Evolutionary conservation across 2,888 invertebrate species (phyloP), one percentile per base, ranked within the genome.

Genomic region (Drosophila kambysellisi): DNA sequence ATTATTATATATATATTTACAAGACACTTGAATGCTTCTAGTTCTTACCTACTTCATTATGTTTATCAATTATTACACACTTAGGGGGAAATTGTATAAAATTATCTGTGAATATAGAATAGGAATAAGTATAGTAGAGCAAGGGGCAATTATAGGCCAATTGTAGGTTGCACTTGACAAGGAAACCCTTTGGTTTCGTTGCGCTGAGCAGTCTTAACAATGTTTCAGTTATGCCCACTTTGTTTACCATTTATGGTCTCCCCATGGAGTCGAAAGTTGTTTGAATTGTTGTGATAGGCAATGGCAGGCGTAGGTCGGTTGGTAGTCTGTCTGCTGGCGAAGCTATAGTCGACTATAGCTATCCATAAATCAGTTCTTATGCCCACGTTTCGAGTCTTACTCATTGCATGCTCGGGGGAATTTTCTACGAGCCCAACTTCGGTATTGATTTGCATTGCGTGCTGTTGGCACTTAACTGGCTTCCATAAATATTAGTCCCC

Each of bases 381-480:
- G 66, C 62, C 76, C 76, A 75, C 70, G 39, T 46, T 41, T n/a
- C 17, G 15, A 50, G 50, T 46, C 67, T 67, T 78, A 64, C 51
- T 63, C 73, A 73, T 79, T 56, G 57, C 48, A 48, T 64, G 70
- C 43, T 65, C 59, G 62, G 35, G 35, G 43, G 51, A 41, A 58
- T 32, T 66, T 39, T 39, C 30, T 46, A 39, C 29, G 41, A 41
- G 35, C 41, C 15, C n/a, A 46, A 56, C 29, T 51, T 59, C 54
- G 32, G 39, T 89, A 87, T 85, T 89, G 84, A 87, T 89, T 83
- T 76, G 61, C 71, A 66, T 89, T 89, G 84, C 84, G 89, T 85
- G 89, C 51, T 43, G 59, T 52, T 67, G 64, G 82, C 81, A 74
- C 79, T 83, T 83, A 52, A 61, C 46, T 46, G 60, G 51, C 12